Conservation (phyloP, 2,797 vertebrate genomes). For the Gadopsis marmoratus region DNA sequence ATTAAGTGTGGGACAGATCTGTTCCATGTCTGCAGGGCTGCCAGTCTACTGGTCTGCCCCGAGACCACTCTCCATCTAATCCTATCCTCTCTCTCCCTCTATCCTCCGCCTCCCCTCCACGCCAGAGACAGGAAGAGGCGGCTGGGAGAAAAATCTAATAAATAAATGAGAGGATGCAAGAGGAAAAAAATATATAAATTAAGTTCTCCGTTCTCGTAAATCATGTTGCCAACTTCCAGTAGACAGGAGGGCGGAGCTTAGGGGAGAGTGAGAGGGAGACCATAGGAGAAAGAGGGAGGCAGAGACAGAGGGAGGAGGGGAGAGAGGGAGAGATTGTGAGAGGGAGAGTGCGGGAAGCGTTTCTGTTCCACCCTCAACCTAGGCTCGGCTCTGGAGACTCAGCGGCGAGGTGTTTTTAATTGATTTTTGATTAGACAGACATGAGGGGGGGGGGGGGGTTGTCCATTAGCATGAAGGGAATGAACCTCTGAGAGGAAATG, state of each 20-base stretch:
- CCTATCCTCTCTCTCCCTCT: conserved; percentile 85
- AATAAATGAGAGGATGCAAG: conserved; percentile 91
- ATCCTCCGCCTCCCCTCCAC: conserved; percentile 79
- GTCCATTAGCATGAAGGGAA: conserved; percentile 88
- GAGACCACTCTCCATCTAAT: conserved; percentile 89
- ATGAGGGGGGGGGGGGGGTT: conserved; percentile 69
- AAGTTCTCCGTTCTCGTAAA: conserved; percentile 91
- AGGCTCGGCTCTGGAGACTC: conserved; percentile 84
- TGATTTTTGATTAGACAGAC: conserved; percentile 92
- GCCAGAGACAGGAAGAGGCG: conserved; percentile 89
- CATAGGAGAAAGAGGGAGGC: conserved; percentile 64
- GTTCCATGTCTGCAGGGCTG: conserved; percentile 88
- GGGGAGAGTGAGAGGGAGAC: conserved; percentile 58
- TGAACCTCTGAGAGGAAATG: conserved; percentile 77
- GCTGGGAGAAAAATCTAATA: conserved; percentile 89
- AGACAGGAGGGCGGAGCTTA: conserved; percentile 89
- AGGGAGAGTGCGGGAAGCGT: conserved; percentile 83
- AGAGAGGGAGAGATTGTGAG: conserved; percentile 51
- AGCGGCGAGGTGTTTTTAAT: conserved; percentile 91
- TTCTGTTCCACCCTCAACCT: conserved; percentile 86
- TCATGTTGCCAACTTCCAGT: conserved; percentile 92
- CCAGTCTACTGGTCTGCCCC: conserved; percentile 87
- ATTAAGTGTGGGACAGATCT: conserved; percentile 90
- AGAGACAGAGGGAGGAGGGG: conserved; percentile 43
- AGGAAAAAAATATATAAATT: conserved; percentile 91